A percentile compares a stretch with the other conserved stretches of the same genome.
These are phyloP conservation scores for Tetraodon nigroviridis DNA, from an alignment of 2,113 vertebrate genomes.

Conservation along the genomic window DNA sequence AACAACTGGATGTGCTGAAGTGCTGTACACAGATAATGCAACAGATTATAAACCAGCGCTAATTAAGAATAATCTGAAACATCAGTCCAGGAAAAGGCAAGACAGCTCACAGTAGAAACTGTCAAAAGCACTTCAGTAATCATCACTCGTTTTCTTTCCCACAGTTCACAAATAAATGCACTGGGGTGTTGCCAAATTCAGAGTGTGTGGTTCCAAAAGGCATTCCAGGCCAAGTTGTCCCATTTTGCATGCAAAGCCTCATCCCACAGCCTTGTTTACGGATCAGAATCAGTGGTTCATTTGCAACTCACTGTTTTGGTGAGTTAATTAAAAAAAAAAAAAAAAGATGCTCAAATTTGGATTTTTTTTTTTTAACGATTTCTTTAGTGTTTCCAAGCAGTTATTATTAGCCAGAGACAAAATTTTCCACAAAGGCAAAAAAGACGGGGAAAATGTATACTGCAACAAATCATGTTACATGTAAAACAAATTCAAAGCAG, in stretches of 20 bases:
- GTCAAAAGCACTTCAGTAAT: conserved; percentile 19
- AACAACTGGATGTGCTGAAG: too few relatives aligned
- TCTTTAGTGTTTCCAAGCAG: background rate
- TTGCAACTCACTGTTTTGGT: too few relatives aligned
- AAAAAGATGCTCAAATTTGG: conserved; percentile 1
- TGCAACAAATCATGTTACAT: background rate
- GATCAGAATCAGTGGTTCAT: conserved; percentile 8
- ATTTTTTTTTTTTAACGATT: background rate
- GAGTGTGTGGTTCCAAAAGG: background rate
- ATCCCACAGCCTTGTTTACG: background rate
- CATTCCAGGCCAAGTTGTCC: background rate
- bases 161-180: background rate
- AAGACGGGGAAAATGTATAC: background rate
- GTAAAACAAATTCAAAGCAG: background rate
- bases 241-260: background rate
- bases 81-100: background rate
- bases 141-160: background rate
- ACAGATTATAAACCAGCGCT: too few relatives aligned
- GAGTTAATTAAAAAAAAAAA: background rate
- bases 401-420: background rate
- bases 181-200: background rate
- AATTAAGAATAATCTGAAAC: conserved; percentile 9
- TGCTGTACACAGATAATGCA: too few relatives aligned
- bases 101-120: background rate
- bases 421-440: background rate